phyloP scores from a whole-genome alignment of 2,888 invertebrate species.

The Agrotis ipsilon region DNA sequence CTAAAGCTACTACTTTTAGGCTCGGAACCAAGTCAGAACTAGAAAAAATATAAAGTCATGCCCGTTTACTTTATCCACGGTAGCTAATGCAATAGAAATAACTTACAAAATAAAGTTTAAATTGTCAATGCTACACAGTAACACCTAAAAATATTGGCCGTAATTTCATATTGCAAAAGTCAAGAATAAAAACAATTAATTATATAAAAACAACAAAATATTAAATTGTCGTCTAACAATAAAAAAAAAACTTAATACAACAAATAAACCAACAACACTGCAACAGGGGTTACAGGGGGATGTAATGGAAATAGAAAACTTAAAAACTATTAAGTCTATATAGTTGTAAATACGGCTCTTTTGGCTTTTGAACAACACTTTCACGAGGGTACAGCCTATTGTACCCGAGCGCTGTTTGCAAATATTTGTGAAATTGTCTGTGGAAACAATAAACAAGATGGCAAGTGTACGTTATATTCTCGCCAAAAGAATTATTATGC shows the following conservation, averaged over 20 bases:
- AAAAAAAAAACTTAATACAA: slow-evolving; percentile 63
- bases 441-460: too few species aligned
- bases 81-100: neutral
- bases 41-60: neutral
- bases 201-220: slow-evolving; percentile 38
- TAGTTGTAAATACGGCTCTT: neutral
- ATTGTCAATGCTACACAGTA: slow-evolving; percentile 4
- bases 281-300: slow-evolving; percentile 30
- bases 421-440: too few species aligned
- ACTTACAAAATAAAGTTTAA: neutral
- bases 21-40: neutral
- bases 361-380: neutral
- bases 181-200: slow-evolving; percentile 36
- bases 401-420: neutral
- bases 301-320: slow-evolving; percentile 16
- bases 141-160: slow-evolving; percentile 4
- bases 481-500: neutral
- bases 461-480: neutral
- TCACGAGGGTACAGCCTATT: neutral
- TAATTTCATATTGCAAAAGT: neutral
- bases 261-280: slow-evolving; percentile 50
- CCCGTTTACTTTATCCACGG: neutral
- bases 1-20: too few species aligned
- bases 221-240: slow-evolving; percentile 46
- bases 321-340: too few species aligned